Evolutionary conservation across 1,140 invertebrate species (phyloP).

Genomic region (Drosophila lacertosa): DNA sequence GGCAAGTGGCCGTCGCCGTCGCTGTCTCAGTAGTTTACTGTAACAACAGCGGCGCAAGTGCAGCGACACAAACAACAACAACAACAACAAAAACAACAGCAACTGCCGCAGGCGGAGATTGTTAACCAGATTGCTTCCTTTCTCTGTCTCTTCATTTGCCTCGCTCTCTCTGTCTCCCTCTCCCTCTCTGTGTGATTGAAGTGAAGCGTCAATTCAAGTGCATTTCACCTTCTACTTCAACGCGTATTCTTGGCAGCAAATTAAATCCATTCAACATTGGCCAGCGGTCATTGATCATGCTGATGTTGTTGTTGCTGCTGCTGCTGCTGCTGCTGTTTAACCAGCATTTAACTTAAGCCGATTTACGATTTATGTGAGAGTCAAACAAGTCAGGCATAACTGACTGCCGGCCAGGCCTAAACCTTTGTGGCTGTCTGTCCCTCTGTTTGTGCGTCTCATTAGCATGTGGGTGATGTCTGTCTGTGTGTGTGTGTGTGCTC

Average conservation of each 20-base stretch:
- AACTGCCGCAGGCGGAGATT: conserved; percentile 40
- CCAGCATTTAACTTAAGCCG: conserved; percentile 71
- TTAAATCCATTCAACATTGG: conserved; percentile 66
- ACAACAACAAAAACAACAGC: conserved; percentile 18
- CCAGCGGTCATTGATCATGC: conserved; percentile 27
- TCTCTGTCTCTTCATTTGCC: neutral
- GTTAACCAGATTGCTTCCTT: conserved; percentile 49
- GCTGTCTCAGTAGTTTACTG: conserved; percentile 42
- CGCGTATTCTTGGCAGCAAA: conserved; percentile 68
- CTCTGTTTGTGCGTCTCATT: conserved; percentile 1
- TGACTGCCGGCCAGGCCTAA: conserved; percentile 3
- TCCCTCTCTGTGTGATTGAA: conserved; percentile 44
- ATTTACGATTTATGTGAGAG: conserved; percentile 66
- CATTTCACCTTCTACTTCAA: conserved; percentile 71
- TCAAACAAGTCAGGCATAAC: conserved; percentile 10
- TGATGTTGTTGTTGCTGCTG: conserved; percentile 15
- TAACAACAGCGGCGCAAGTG: conserved; percentile 47
- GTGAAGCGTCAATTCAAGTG: conserved; percentile 63
- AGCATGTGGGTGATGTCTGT: conserved; percentile 27
- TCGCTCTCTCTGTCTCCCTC: neutral
- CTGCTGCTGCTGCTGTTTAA: conserved; percentile 49
- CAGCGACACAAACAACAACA: conserved; percentile 25
- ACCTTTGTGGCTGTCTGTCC: conserved; percentile 1
- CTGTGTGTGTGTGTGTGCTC: conserved; percentile 48
- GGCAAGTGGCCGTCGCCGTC: conserved; percentile 13